Base-by-base conservation (phyloP, 2,113 vertebrate genomes). In the Casuarius casuarius region DNA sequence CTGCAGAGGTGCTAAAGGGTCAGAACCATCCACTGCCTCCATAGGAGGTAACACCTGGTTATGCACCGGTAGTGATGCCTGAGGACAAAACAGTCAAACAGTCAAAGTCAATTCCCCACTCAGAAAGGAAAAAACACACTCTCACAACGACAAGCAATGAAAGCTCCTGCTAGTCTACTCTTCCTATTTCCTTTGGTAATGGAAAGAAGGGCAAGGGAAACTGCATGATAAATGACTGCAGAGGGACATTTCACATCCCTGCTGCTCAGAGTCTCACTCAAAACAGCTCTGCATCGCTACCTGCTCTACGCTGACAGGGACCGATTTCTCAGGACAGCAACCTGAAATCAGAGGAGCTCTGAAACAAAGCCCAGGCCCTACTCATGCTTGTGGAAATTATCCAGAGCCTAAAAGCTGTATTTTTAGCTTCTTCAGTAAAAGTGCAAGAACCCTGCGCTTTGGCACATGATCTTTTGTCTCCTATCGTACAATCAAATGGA, bases 21-120 rank as follows among this genome's bases (percentile, higher is more conserved):
- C 99, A 63, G 98, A 97, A 70, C 98, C 98, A 21, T 97, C 98
- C 58, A 99, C 98, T 35, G 97, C 98, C 52, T 98, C 98, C 93
- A 99, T 98, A 62, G 98, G 98, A 84, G 99, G 98, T 52, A 99
- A 98, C 11, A 98, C 98, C 81, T 98, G 96, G 93, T 98, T 98
- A 88, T 98, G 98, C 71, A 98, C 98, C 8, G 98, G 98, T 92
- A 99, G 95, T 2, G 99, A 98, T 96, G 98, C 98, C 99, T 99
- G 84, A 58, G 68, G 68, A 91, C 25, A 31, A 31, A 58, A 58
- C 16, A 58, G 42, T 42, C 19, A 33, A 67, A 29, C 38, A 62
- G 56, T 73, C 38, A n/a, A 12, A 83, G 26, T 1, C 1, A 29
- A 61, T 16, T 40, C 38, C 25, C 56, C 29, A 54, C 17, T 51